Base-by-base conservation (phyloP, 2,113 vertebrate genomes). In the Vulpes vulpes region DNA sequence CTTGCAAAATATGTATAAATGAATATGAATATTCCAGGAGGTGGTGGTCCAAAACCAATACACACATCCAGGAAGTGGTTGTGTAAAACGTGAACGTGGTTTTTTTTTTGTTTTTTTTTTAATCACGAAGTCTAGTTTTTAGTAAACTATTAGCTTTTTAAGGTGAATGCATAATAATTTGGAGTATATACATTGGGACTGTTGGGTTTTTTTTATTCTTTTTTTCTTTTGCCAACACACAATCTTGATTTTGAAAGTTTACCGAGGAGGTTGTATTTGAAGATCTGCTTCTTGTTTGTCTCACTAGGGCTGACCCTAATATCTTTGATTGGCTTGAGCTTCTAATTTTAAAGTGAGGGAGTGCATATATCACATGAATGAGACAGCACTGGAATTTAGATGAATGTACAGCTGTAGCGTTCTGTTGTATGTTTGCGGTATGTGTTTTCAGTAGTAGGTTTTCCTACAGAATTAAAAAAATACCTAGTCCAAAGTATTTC, bases 321-420 rank as follows among this genome's bases (percentile, higher is more conserved):
- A 93, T 97, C 92, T 97, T 94, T 98, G 97, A 98, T 97, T 98
- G 95, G 94, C 97, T 98, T 98, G 90, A 76, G 9, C 71, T 97
- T 93, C 96, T 98, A 96, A 95, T 97, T 98, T 97, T 98, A 97
- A 97, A 96, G 38, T 86, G 51, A 71, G 4, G 2, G 92, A 94
- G 38, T 93, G 38, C 95, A 3, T 97, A 15, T 97, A 89, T 98
- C 91, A 67, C 53, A 91, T 96, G 96, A 97, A 94, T 95, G 89
- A 83, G 95, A 30, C 84, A 93, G 43, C 49, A 95, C 81, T 96
- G 76, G 92, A 85, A 96, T 97, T 98, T 94, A 98, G 84, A 57
- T 95, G 91, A 97, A 59, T 94, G 81, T 60, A 86, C 57, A 64
- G 7, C 80, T 97, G 64, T 73, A 51, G 30, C 96, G 91, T 93